Conservation (phyloP, 1,140 invertebrate genomes). For the Eriocheir sinensis region DNA sequence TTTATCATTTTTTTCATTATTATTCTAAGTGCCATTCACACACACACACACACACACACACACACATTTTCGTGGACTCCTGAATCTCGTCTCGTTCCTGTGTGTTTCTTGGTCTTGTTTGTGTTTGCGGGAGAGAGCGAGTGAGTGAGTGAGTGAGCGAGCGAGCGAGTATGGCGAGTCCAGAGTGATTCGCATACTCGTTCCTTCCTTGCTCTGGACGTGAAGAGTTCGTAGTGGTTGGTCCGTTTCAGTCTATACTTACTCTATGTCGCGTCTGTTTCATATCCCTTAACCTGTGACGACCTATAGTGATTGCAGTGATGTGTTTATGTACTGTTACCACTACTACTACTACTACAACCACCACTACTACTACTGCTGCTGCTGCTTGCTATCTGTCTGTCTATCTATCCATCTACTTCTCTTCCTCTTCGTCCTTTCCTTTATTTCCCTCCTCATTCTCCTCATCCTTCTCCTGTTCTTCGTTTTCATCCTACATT, state of each 20-base stretch:
- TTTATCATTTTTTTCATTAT: not conserved
- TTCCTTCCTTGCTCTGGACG: not conserved
- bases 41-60: no score
- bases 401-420: not conserved
- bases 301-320: not conserved
- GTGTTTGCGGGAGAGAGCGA: not conserved
- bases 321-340: not conserved
- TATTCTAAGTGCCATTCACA: not conserved
- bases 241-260: no score
- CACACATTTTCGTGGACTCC: not conserved
- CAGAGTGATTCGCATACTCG: not conserved
- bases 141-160: not conserved
- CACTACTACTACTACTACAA: constrained; percentile 14
- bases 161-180: not conserved
- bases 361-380: no score
- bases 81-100: not conserved
- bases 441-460: not conserved
- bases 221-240: no score
- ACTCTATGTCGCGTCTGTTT: not conserved
- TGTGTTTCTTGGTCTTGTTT: constrained; percentile 37
- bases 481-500: not conserved
- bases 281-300: not conserved
- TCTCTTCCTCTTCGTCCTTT: constrained; percentile 29
- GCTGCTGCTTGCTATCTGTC: not conserved
- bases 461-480: not conserved